Percentiles rank a stretch among this genome's conserved stretches.
phyloP scores from a whole-genome alignment of 2,113 vertebrate genomes.

The Nothobranchius furzeri region DNA sequence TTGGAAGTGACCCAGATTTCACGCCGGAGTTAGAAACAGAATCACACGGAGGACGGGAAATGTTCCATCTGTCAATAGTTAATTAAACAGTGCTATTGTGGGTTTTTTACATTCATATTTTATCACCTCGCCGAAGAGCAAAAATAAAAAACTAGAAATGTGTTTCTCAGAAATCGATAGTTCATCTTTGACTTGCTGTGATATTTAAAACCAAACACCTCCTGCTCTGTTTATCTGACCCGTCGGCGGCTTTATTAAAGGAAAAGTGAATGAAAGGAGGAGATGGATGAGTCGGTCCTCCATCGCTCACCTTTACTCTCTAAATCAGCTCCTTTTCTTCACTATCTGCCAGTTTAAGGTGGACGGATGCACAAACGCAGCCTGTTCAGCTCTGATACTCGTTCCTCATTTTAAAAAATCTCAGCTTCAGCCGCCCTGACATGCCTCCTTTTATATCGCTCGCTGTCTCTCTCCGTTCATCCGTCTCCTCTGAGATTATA shows the following conservation, averaged over 20 bases:
- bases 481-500: slow-evolving; percentile 53
- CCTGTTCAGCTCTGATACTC: neutral
- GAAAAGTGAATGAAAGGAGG: neutral
- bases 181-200: slow-evolving; percentile 18
- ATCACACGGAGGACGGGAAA: slow-evolving; percentile 2
- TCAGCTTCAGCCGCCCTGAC: slow-evolving; percentile 21
- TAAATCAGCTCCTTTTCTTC: slow-evolving; percentile 39
- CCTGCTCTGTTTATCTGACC: slow-evolving; percentile 36
- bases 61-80: slow-evolving; percentile 37
- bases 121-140: slow-evolving; percentile 8
- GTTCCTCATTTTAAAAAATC: slow-evolving; percentile 50
- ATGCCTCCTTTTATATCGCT: slow-evolving; percentile 40
- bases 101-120: no score
- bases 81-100: slow-evolving; percentile 28
- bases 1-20: neutral
- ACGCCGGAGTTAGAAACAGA: neutral
- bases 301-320: slow-evolving; percentile 17
- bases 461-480: slow-evolving; percentile 38
- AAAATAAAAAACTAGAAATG: neutral
- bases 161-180: slow-evolving; percentile 32
- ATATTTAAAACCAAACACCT: slow-evolving; percentile 35
- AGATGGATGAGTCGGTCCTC: neutral
- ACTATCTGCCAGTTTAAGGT: slow-evolving; percentile 43
- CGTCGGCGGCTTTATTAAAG: slow-evolving; percentile 15
- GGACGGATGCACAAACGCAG: slow-evolving; percentile 7